Conservation (phyloP, 2,888 invertebrate species). For the Andrena camellia region DNA sequence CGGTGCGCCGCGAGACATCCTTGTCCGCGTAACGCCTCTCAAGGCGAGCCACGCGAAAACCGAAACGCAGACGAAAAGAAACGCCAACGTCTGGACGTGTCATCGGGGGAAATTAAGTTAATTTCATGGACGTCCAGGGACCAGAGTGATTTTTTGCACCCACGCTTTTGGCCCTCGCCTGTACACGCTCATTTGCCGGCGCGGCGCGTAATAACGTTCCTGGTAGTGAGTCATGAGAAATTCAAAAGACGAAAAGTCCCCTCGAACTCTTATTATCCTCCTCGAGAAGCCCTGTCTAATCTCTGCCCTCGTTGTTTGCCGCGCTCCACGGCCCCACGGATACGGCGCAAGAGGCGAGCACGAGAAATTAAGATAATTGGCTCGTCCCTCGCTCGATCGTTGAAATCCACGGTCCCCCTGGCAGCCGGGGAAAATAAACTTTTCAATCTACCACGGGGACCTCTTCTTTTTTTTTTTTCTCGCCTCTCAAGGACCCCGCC, state of each 20-base stretch:
- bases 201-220: constrained; percentile 54
- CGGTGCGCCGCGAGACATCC: constrained; percentile 49
- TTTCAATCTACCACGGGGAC: background rate
- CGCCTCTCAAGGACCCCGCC: background rate
- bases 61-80: constrained; percentile 59
- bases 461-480: background rate
- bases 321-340: constrained; percentile 7
- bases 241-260: constrained; percentile 41
- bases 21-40: constrained; percentile 58
- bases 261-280: constrained; percentile 33
- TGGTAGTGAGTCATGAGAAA: constrained; percentile 61
- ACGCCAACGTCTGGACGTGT: constrained; percentile 55
- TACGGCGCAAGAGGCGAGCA: constrained; percentile 19
- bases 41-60: constrained; percentile 69
- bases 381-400: constrained; percentile 58
- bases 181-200: constrained; percentile 49
- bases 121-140: constrained; percentile 59
- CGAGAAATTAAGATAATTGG: constrained; percentile 67
- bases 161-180: constrained; percentile 50
- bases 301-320: constrained; percentile 34
- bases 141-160: constrained; percentile 62
- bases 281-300: constrained; percentile 26
- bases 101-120: constrained; percentile 71
- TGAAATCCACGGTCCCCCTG: constrained; percentile 50
- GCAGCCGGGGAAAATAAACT: constrained; percentile 40